A percentile compares a stretch with the other conserved stretches of the same genome.
These are phyloP conservation scores for Silurus lanzhouensis DNA, from an alignment of 2,797 vertebrate genomes.

Conservation along the genomic window DNA sequence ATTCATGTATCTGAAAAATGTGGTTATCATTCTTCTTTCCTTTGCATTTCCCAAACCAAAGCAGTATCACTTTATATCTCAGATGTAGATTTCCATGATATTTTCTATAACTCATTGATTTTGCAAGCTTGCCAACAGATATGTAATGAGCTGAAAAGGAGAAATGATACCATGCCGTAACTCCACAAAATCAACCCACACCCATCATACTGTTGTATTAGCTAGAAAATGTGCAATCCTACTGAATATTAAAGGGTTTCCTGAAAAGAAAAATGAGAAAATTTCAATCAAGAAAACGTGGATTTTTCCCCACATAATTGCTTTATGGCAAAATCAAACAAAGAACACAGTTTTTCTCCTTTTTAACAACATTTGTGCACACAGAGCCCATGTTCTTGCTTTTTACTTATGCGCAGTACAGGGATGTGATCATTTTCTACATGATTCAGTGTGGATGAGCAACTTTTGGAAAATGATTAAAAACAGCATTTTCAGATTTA, in stretches of 20 bases:
- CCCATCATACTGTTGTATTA: conserved; percentile 20
- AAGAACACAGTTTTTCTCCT: too few relatives aligned
- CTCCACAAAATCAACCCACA: not conserved
- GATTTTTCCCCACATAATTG: not conserved
- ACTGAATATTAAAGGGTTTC: not conserved
- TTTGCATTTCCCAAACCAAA: conserved; percentile 2
- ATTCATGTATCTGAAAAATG: not conserved
- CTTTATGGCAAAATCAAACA: not conserved
- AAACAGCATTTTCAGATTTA: too few relatives aligned
- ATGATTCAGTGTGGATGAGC: too few relatives aligned
- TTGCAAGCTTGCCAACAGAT: not conserved
- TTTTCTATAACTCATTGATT: not conserved
- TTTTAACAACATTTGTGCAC: too few relatives aligned
- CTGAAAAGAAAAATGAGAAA: not conserved
- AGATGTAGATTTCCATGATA: not conserved
- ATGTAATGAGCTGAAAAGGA: not conserved
- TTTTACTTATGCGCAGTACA: too few relatives aligned
- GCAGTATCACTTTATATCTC: conserved; percentile 21
- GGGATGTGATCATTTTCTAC: too few relatives aligned
- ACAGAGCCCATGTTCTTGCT: too few relatives aligned
- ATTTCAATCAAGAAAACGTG: not conserved
- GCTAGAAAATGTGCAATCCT: not conserved
- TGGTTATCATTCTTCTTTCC: not conserved
- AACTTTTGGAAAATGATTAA: too few relatives aligned
- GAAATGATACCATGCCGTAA: not conserved